Percentiles rank a stretch among this genome's conserved stretches.
Evolutionary conservation across 1,140 invertebrate genomes (phyloP).

Genomic region (Scaptomyza hsui): DNA sequence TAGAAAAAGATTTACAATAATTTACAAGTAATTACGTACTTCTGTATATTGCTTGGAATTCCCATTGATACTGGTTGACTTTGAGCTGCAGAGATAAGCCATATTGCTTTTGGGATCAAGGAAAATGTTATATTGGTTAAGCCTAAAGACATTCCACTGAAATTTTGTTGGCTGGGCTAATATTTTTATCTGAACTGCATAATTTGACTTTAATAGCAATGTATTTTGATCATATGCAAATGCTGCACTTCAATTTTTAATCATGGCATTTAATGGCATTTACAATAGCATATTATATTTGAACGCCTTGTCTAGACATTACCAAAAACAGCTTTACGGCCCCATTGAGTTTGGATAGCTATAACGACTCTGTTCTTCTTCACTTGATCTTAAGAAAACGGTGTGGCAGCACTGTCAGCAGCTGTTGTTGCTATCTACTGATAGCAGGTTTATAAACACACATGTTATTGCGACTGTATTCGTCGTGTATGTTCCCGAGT

Average conservation of each 20-base stretch:
- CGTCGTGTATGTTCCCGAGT: slow-evolving; percentile 1
- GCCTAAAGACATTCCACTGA: no score
- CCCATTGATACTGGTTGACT: slow-evolving; percentile 13
- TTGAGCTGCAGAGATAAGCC: slow-evolving; percentile 6
- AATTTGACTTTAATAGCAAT: no score
- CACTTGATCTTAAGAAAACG: slow-evolving; percentile 15
- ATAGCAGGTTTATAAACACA: slow-evolving; percentile 49
- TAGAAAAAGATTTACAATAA: slow-evolving; percentile 15
- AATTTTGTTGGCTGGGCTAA: no score
- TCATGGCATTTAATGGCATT: no score
- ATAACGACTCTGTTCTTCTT: slow-evolving; percentile 11
- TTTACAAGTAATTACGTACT: slow-evolving; percentile 20
- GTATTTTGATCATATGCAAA: no score
- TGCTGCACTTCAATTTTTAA: no score
- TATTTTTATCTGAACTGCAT: no score
- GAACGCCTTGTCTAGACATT: no score
- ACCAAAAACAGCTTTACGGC: neutral
- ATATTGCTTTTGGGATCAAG: neutral
- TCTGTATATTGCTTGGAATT: slow-evolving; percentile 1
- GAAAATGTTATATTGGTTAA: neutral
- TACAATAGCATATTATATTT: no score
- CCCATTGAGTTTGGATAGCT: neutral
- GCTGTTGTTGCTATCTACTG: slow-evolving; percentile 47
- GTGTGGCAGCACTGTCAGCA: slow-evolving; percentile 56
- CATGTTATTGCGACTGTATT: slow-evolving; percentile 28